A percentile compares a stretch with the other conserved stretches of the same genome.
Conservation (phyloP, 2,797 vertebrate species). For the Podarcis lilfordi region DNA sequence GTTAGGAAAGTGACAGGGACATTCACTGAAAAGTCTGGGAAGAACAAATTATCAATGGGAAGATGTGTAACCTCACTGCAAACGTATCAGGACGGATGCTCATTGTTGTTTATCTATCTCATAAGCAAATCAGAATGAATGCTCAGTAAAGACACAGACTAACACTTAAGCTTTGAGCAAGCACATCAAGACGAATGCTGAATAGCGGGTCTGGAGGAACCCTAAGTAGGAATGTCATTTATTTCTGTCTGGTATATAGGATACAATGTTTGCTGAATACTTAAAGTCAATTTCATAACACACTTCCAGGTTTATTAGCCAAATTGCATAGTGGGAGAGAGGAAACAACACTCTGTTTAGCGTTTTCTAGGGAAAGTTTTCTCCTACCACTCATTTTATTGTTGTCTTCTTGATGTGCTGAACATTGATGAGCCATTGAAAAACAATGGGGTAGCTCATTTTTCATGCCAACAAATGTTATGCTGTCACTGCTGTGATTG, state of each 20-base stretch:
- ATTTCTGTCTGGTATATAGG: background rate
- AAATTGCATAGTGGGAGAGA: background rate
- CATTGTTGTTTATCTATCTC: no score
- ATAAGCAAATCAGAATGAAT: no score
- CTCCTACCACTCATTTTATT: slow-evolving; percentile 1
- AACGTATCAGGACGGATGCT: no score
- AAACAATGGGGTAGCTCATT: background rate
- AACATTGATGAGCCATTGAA: slow-evolving; percentile 8
- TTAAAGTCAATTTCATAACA: background rate
- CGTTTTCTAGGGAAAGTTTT: background rate
- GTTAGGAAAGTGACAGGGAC: background rate
- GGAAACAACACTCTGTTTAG: background rate
- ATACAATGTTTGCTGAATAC: background rate
- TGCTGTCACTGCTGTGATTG: background rate
- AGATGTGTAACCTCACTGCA: no score
- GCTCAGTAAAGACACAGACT: no score
- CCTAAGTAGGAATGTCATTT: background rate
- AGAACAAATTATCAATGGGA: no score
- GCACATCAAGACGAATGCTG: no score
- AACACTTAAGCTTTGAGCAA: no score
- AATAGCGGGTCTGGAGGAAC: no score
- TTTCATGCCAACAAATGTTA: background rate
- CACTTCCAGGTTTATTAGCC: background rate
- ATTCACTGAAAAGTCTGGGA: no score
- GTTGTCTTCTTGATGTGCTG: background rate